These are phyloP conservation scores for Scaeva pyrastri DNA, from an alignment of 2,888 invertebrate genomes.

Conservation along the genomic window DNA sequence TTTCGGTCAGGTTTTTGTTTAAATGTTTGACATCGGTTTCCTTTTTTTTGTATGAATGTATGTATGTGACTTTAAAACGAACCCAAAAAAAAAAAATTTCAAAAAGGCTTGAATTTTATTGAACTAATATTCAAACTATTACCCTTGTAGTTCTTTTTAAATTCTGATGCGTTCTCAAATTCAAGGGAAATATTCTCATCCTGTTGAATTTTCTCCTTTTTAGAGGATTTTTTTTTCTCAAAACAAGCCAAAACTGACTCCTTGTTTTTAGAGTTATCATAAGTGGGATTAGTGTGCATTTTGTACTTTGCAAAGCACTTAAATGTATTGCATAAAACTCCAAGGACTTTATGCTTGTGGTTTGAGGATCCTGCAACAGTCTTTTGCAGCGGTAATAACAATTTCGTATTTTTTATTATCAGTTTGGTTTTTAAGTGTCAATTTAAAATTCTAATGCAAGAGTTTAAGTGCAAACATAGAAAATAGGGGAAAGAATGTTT, in stretches of 20 bases:
- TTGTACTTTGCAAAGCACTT: background rate
- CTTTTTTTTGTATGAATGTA: too few species aligned
- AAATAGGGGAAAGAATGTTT: too few species aligned
- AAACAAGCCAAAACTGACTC: too few species aligned
- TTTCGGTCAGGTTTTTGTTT: conserved; percentile 2
- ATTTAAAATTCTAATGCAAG: too few species aligned
- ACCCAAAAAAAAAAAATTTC: background rate
- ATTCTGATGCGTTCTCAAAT: background rate
- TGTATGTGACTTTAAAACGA: background rate
- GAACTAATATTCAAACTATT: background rate
- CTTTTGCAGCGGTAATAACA: background rate
- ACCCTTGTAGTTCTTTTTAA: background rate
- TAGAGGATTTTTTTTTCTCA: background rate
- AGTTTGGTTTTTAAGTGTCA: too few species aligned
- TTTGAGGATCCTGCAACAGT: background rate
- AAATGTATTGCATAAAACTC: conserved; percentile 5
- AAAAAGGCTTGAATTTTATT: background rate
- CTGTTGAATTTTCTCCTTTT: background rate
- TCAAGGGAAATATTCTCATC: background rate
- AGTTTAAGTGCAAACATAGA: too few species aligned
- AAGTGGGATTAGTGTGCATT: too few species aligned
- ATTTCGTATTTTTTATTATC: background rate
- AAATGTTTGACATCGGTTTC: background rate
- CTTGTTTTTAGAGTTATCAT: too few species aligned
- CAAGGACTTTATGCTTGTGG: background rate